Conservation (phyloP, 2,797 vertebrate genomes). For the Amphiprion clarkii region DNA sequence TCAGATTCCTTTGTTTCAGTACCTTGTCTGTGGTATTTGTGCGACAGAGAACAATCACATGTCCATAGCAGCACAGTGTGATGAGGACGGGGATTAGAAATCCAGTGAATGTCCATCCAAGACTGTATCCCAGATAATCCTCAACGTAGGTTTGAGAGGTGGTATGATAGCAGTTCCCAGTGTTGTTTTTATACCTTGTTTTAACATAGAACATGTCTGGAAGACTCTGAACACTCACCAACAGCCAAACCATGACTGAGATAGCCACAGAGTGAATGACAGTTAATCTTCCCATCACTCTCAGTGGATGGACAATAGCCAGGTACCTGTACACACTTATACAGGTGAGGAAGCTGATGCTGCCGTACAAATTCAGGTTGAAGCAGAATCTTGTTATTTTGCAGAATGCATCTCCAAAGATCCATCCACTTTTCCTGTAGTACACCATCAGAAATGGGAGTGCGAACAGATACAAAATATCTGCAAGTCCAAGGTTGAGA, state of each 20-base stretch:
- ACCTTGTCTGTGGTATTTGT: slow-evolving; percentile 61
- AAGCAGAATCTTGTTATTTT: slow-evolving; percentile 85
- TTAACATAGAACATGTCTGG: slow-evolving; percentile 83
- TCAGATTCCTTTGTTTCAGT: slow-evolving; percentile 80
- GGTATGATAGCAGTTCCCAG: slow-evolving; percentile 71
- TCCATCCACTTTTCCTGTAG: slow-evolving; percentile 76
- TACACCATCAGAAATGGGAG: slow-evolving; percentile 87
- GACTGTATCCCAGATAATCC: slow-evolving; percentile 78
- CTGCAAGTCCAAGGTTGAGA: slow-evolving; percentile 86
- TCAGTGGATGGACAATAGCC: slow-evolving; percentile 86
- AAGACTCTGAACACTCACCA: slow-evolving; percentile 81
- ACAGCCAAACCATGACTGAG: slow-evolving; percentile 76
- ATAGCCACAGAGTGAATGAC: slow-evolving; percentile 48
- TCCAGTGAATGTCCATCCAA: slow-evolving; percentile 75
- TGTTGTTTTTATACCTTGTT: accelerated
- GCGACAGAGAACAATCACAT: slow-evolving; percentile 74
- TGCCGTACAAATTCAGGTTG: slow-evolving; percentile 88
- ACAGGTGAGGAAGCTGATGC: slow-evolving; percentile 90
- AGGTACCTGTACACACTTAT: slow-evolving; percentile 89
- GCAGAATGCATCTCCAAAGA: slow-evolving; percentile 85
- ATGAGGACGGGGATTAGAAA: slow-evolving; percentile 84
- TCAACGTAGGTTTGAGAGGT: slow-evolving; percentile 25
- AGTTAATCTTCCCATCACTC: slow-evolving; percentile 77
- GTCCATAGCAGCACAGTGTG: slow-evolving; percentile 85
- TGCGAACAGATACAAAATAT: slow-evolving; percentile 86